A percentile compares a stretch with the other conserved stretches of the same genome.
Conservation (phyloP, 2,113 vertebrate species). For the Notarius quadriscutis region DNA sequence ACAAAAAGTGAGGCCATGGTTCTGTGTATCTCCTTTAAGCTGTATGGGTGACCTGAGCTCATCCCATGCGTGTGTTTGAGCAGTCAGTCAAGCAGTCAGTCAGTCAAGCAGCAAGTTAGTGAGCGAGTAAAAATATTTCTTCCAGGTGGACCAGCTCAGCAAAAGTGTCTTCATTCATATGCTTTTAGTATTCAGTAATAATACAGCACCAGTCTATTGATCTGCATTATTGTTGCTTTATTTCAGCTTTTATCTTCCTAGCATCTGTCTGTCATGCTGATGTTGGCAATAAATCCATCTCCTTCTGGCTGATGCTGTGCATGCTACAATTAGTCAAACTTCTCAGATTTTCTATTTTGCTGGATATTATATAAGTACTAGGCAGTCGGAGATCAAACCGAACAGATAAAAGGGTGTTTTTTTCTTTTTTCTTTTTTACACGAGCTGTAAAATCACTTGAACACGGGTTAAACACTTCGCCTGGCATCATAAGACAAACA, state of each 20-base stretch:
- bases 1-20: no score
- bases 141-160: not conserved
- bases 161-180: not conserved
- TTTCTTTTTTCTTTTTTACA: not conserved
- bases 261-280: not conserved
- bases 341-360: not conserved
- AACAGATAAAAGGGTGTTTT: not conserved
- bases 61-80: not conserved
- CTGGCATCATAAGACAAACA: no score
- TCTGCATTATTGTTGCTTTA: not conserved
- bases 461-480: no score
- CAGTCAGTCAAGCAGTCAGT: not conserved
- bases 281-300: not conserved
- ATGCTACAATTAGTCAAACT: not conserved
- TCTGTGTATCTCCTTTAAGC: no score
- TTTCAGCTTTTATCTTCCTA: slow-evolving; percentile 1
- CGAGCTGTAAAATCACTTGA: no score
- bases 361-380: not conserved
- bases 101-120: not conserved
- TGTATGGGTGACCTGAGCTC: not conserved
- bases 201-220: not conserved
- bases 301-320: not conserved
- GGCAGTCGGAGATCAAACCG: not conserved
- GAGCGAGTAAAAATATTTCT: not conserved
- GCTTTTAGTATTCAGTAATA: not conserved